Evolutionary conservation across 2,888 invertebrate species (phyloP).

Genomic region (Parnassius apollo): DNA sequence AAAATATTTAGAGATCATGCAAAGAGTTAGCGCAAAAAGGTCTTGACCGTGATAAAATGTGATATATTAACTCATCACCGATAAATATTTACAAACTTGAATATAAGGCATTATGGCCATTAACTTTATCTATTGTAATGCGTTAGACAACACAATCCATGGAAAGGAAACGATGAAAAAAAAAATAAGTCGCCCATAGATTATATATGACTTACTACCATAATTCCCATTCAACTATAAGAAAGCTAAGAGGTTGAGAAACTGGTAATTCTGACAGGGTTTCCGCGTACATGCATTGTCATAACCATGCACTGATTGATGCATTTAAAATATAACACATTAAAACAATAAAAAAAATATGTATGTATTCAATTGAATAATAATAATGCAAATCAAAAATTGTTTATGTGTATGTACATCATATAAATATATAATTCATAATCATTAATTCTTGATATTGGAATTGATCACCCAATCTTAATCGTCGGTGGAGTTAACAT

Average conservation of each 20-base stretch:
- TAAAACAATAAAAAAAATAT: neutral
- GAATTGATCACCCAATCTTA: too few species aligned
- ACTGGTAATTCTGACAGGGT: slow-evolving; percentile 7
- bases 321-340: neutral
- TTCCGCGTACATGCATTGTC: slow-evolving; percentile 6
- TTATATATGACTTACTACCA: slow-evolving; percentile 18
- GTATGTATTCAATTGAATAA: too few species aligned
- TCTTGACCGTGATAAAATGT: neutral
- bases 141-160: slow-evolving; percentile 67
- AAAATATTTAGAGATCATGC: slow-evolving; percentile 3
- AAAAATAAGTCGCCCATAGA: slow-evolving; percentile 15
- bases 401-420: too few species aligned
- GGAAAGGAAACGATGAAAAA: slow-evolving; percentile 64
- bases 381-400: too few species aligned
- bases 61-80: neutral
- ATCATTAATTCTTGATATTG: too few species aligned
- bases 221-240: slow-evolving; percentile 25
- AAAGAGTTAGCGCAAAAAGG: neutral
- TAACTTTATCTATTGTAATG: slow-evolving; percentile 23
- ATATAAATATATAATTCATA: too few species aligned
- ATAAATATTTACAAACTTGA: slow-evolving; percentile 2
- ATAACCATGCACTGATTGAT: slow-evolving; percentile 6
- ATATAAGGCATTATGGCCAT: slow-evolving; percentile 4
- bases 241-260: slow-evolving; percentile 22
- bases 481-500: too few species aligned